Base-by-base conservation (phyloP, 2,888 invertebrate genomes). In the Heliconius charithonia region DNA sequence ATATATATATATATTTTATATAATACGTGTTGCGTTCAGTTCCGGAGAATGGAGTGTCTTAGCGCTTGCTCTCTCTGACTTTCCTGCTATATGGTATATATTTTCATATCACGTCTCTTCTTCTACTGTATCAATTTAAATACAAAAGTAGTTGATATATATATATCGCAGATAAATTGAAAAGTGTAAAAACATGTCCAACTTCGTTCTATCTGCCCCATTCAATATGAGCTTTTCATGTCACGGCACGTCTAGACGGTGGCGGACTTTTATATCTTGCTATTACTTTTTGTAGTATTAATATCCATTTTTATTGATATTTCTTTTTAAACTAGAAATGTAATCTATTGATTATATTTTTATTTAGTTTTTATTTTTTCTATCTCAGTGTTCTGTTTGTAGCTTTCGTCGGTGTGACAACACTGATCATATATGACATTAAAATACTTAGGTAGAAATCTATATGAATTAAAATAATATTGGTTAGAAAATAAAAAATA, bases 171-270 rank as follows among this genome's bases (percentile, higher is more conserved):
- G 59, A 32, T 10, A 72, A 59, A 72, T 72, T 72, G 59, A 32
- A 72, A 72, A 72, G 72, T 72, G 37, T 59, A 37, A 32, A 59
- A 62, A 72, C 59, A 37, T 72, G 72, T 72, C 37, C 56, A 56
- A 59, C 59, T 72, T 59, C 0, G 72, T 59, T 59, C 72, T 37
- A 32, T 59, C 72, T 59, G 25, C 59, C 72, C 59, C 37, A 37
- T 59, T 59, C 72, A 32, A 72, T 72, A 72, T 72, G 72, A 72
- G 72, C 72, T 72, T 72, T 72, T 72, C 72, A 37, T 72, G 72
- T 72, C n/a, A 37, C 72, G 59, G 37, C 37, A 37, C 59, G 72
- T 72, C 72, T 72, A 72, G 72, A 72, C 72, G 72, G 72, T 37
- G 37, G 72, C 59, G 32, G 59, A 72, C 59, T 59, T 72, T 37